A percentile compares a stretch with the other conserved stretches of the same genome.
Evolutionary conservation across 1,140 invertebrate species (phyloP).

Genomic region (Brachystomella parvula): DNA sequence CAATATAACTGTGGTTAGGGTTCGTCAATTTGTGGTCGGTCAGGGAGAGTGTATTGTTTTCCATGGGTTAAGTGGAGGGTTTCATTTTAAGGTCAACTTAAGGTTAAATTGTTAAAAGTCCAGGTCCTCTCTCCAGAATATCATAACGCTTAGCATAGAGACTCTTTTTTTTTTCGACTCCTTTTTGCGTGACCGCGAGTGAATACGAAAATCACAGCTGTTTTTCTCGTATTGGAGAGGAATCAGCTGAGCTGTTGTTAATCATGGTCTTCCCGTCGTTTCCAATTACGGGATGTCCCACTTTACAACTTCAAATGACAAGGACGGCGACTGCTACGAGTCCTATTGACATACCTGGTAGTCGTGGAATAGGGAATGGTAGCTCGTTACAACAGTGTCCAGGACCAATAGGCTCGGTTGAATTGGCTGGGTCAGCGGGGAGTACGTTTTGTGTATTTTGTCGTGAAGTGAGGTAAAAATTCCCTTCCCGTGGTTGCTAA

Average conservation of each 20-base stretch:
- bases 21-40: not conserved
- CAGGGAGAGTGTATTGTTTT: not conserved
- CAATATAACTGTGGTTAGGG: not conserved
- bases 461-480: not conserved
- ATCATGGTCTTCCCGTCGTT: not conserved
- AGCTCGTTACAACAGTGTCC: not conserved
- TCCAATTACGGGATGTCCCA: conserved; percentile 1
- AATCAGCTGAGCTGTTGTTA: not conserved
- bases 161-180: no score
- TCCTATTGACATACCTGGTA: not conserved
- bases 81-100: not conserved
- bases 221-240: not conserved
- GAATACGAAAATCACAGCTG: no score
- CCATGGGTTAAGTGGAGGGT: not conserved
- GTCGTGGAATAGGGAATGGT: not conserved
- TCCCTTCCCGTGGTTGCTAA: not conserved
- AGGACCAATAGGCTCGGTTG: no score
- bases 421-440: not conserved
- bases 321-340: no score
- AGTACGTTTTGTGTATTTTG: not conserved
- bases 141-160: no score
- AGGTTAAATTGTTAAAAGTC: no score
- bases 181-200: no score
- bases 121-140: no score
- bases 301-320: not conserved